Evolutionary conservation across 2,113 vertebrate genomes (phyloP).

Genomic region (Varanus salvator): DNA sequence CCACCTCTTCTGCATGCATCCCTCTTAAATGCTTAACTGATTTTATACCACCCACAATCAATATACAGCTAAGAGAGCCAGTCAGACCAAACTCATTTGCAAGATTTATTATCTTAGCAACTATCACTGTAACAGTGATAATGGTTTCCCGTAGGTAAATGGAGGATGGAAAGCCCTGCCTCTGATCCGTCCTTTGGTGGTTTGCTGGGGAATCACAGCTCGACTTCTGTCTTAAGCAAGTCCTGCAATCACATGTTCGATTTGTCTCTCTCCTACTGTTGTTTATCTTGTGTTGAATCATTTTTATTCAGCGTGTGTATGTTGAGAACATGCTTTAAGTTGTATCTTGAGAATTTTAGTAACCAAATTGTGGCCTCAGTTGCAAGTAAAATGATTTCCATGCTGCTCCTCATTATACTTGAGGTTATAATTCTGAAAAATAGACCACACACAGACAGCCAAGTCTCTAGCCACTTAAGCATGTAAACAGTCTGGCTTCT

Average conservation of each 20-base stretch:
- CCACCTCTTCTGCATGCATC: background rate
- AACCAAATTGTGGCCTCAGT: constrained; percentile 60
- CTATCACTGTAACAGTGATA: background rate
- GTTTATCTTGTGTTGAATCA: constrained; percentile 3
- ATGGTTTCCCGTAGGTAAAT: background rate
- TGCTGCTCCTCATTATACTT: constrained; percentile 83
- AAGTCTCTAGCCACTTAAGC: constrained; percentile 82
- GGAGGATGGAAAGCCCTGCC: background rate
- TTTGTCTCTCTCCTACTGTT: background rate
- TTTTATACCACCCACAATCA: background rate
- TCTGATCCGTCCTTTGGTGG: background rate
- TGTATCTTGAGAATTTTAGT: constrained; percentile 46
- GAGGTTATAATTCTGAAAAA: constrained; percentile 83
- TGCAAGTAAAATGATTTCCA: constrained; percentile 67
- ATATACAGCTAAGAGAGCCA: background rate
- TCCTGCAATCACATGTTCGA: background rate
- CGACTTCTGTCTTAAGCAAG: constrained; percentile 17
- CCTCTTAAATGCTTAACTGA: background rate
- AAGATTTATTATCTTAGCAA: background rate
- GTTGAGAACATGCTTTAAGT: constrained; percentile 50
- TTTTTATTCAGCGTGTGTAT: background rate
- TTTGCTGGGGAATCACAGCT: background rate
- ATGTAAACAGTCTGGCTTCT: constrained; percentile 87
- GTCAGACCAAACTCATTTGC: background rate
- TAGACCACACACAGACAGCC: constrained; percentile 87